Base-by-base conservation (phyloP, 2,888 invertebrate species). In the Drosophila yooni region DNA sequence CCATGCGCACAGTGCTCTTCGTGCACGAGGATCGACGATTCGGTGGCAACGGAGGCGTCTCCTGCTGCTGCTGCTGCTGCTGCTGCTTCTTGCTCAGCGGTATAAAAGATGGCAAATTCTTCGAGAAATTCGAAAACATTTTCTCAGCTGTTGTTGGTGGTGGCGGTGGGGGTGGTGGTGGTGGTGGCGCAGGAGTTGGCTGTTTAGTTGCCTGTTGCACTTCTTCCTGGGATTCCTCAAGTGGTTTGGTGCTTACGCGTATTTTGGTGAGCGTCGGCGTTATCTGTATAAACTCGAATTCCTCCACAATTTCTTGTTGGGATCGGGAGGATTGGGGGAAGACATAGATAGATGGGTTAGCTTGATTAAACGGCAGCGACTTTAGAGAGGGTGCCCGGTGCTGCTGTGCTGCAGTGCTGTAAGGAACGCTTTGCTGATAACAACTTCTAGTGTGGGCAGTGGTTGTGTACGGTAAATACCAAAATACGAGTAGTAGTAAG, bases 211-310 rank as follows among this genome's bases (percentile, higher is more conserved):
- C 27, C 46, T 27, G 29, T 21, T 40, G 10, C 25, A 31, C 15
- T n/a, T 34, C 52, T 94, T 70, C 93, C 93, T 67, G 13, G 15
- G 29, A 11, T 18, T 76, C 82, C 56, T 87, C 81, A 46, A 91
- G 74, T 59, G 88, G 79, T 57, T 89, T 90, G 70, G 96, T 96
- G 81, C 96, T 96, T 92, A 96, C 96, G 59, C 96, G 95, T 91
- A 97, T 96, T 94, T 96, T 96, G 84, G 96, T 97, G 91, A 97
- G 94, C 81, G 96, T 97, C 57, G 96, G 95, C 78, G 97, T 96
- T 90, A 97, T 96, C 91, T 97, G 96, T 93, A 96, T 96, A 93
- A 96, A 97, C 94, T 97, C 96, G 92, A 97, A 95, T 94, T 96
- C 95, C 77, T 91, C 83, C 68, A 89, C 84, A 73, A 83, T 75